Percentiles rank a stretch among this genome's conserved stretches.
phyloP scores from a whole-genome alignment of 1,140 invertebrate genomes.

The Galleria mellonella region DNA sequence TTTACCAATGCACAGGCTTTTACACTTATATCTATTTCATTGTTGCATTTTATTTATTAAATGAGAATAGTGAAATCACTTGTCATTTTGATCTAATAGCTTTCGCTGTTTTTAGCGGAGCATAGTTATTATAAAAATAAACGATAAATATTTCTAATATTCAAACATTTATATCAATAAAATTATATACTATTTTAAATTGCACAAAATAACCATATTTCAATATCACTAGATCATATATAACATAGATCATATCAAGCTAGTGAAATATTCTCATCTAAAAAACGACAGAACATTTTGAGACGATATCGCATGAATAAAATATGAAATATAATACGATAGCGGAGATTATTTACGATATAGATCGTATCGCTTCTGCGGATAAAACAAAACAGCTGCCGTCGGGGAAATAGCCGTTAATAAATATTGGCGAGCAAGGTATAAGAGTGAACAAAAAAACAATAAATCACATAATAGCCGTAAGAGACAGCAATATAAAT shows the following conservation, averaged over 20 bases:
- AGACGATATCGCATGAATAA: slow-evolving; percentile 10
- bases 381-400: slow-evolving; percentile 25
- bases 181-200: too few relatives aligned
- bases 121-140: too few relatives aligned
- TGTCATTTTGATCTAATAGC: too few relatives aligned
- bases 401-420: slow-evolving; percentile 11
- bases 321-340: slow-evolving; percentile 9
- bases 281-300: slow-evolving; percentile 1
- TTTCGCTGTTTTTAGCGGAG: too few relatives aligned
- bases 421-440: slow-evolving; percentile 7
- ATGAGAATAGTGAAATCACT: too few relatives aligned
- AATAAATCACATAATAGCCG: slow-evolving; percentile 26
- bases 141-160: too few relatives aligned
- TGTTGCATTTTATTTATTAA: too few relatives aligned
- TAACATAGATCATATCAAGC: too few relatives aligned
- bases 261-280: slow-evolving; percentile 3
- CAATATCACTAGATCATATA: background rate
- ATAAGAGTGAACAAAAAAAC: slow-evolving; percentile 13
- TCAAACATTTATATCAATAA: too few relatives aligned
- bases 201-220: too few relatives aligned
- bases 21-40: too few relatives aligned
- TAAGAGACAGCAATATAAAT: slow-evolving; percentile 15
- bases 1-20: too few relatives aligned
- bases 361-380: slow-evolving; percentile 1
- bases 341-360: slow-evolving; percentile 10